These are phyloP conservation scores for Hydrochoerus hydrochaeris DNA, from an alignment of 2,113 vertebrate species.

Conservation along the genomic window DNA sequence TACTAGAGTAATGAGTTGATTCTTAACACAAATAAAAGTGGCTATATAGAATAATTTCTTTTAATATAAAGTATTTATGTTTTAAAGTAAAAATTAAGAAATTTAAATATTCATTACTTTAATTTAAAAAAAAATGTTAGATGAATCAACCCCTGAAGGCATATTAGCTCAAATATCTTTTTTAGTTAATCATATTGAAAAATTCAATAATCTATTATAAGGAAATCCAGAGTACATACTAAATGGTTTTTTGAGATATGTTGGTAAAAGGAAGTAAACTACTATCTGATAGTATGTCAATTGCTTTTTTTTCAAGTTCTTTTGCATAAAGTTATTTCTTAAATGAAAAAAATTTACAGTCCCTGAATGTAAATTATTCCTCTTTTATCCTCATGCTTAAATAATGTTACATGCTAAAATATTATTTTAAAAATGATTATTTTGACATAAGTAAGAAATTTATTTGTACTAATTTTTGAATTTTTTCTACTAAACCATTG, in stretches of 20 bases:
- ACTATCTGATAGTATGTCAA: not conserved
- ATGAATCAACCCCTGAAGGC: constrained; percentile 34
- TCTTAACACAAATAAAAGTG: constrained; percentile 22
- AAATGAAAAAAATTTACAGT: constrained; percentile 69
- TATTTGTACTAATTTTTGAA: constrained; percentile 75
- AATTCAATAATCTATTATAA: constrained; percentile 32
- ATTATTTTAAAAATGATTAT: constrained; percentile 64
- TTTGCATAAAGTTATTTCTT: constrained; percentile 61
- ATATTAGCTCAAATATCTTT: constrained; percentile 8
- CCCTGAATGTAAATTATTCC: constrained; percentile 68
- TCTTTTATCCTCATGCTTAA: constrained; percentile 91
- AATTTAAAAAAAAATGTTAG: constrained; percentile 53
- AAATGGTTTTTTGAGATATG: constrained; percentile 33
- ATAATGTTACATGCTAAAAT: constrained; percentile 87
- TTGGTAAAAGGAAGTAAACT: constrained; percentile 24
- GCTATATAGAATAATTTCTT: not conserved
- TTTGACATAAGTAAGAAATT: constrained; percentile 77
- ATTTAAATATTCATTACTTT: constrained; percentile 29
- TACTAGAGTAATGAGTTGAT: constrained; percentile 6
- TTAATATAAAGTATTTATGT: constrained; percentile 31
- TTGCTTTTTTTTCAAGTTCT: constrained; percentile 31
- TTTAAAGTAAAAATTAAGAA: constrained; percentile 37
- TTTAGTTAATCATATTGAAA: constrained; percentile 55
- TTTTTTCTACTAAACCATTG: constrained; percentile 85
- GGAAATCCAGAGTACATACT: not conserved